phyloP scores from a whole-genome alignment of 2,113 vertebrate species.

The Psittacula cyanocephala region DNA sequence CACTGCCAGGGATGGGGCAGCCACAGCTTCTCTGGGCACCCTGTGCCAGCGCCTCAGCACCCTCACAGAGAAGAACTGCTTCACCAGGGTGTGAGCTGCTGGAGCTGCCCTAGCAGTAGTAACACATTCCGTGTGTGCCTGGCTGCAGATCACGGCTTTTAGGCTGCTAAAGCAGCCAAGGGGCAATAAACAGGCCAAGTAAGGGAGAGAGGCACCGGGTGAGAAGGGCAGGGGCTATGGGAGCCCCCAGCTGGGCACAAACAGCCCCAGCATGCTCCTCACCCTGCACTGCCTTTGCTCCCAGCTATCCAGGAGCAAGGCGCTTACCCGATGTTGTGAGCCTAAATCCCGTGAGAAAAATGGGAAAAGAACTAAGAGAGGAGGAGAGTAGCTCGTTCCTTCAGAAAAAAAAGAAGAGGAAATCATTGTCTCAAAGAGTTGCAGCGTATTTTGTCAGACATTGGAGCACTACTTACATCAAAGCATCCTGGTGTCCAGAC shows the following conservation, averaged over 20 bases:
- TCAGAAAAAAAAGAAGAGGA: neutral
- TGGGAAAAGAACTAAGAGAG: neutral
- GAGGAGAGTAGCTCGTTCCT: neutral
- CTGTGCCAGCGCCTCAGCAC: neutral
- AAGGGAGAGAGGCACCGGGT: rapidly evolving
- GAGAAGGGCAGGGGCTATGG: neutral
- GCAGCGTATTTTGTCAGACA: neutral
- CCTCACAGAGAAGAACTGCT: neutral
- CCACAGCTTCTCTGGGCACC: neutral
- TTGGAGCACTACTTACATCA: neutral
- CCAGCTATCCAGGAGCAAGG: neutral
- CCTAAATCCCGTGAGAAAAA: neutral
- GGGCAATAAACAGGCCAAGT: too few species aligned
- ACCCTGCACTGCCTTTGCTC: neutral
- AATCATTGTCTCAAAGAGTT: neutral
- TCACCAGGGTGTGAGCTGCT: neutral
- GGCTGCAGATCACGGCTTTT: rapidly evolving
- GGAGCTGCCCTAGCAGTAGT: neutral
- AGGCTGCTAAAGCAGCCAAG: neutral
- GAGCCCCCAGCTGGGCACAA: rapidly evolving
- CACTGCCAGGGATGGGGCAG: neutral
- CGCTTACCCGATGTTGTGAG: rapidly evolving
- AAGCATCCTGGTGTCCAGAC: neutral
- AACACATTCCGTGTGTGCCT: neutral
- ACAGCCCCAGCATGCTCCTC: neutral